Base-by-base conservation (phyloP, 2,113 vertebrate species). In the Chrysochloris asiatica region DNA sequence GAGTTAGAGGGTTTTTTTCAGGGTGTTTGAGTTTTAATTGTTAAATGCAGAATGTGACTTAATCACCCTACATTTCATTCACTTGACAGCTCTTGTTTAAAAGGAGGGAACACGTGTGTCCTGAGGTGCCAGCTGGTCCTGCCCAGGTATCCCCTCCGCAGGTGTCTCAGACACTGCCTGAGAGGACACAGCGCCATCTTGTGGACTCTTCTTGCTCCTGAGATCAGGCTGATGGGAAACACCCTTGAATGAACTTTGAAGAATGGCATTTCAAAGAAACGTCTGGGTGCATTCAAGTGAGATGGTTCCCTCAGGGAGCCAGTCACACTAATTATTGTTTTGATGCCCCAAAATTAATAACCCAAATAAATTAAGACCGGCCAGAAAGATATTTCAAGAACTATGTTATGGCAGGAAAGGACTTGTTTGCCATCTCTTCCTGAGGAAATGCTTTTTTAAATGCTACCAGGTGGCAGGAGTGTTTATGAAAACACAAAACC, bases 111-210 rank as follows among this genome's bases (percentile, higher is more conserved):
- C 36, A 14, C 22, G 0, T 33, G n/a, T 16, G 8, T 84, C 28
- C 80, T 7, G 3, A 56, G 79, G 30, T 28, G 43, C 75, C 83
- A 1, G 19, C 0, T 30, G 48, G 59, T 63, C 12, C 36, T 19
- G 50, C 26, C 71, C 11, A 1, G 48, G 0, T 6, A 30, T 4
- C 67, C 78, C 1, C 3, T 0, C 2, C 3, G 0, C 1, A 0
- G 24, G 59, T 38, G n/a, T n/a, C n/a, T n/a, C n/a, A 21, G 80
- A 38, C n/a, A 1, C 78, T 33, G 1, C 0, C 96, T 93, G 30
- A 97, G 97, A n/a, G 97, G 93, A 95, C 97, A 45, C 96, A 97
- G 95, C 95, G 97, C 98, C 98, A 98, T 95, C 98, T 96, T 95
- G 97, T 97, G 98, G 98, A 48, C 69, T 65, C 10, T 3, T 82